Evolutionary conservation across 2,797 vertebrate genomes (phyloP).

Genomic region (Poeciliopsis paucimaculata): DNA sequence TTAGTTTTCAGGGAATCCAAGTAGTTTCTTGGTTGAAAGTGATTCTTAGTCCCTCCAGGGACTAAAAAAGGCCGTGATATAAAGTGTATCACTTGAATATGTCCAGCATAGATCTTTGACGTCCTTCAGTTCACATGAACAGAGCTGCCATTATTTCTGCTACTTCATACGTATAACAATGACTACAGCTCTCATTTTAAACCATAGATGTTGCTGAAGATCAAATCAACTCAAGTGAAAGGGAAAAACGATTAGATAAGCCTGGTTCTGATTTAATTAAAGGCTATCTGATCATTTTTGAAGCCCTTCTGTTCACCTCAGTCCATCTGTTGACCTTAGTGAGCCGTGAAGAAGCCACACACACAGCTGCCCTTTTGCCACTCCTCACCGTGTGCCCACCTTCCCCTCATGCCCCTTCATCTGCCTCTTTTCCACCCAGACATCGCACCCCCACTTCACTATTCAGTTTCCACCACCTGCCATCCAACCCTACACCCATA

Average conservation of each 20-base stretch:
- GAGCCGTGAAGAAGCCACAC: conserved; percentile 12
- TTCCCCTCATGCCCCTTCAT: conserved; percentile 19
- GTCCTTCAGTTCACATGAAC: not conserved
- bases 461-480: conserved; percentile 73
- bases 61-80: not conserved
- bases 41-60: not conserved
- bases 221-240: not conserved
- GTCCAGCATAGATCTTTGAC: not conserved
- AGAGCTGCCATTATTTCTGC: not conserved
- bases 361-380: conserved; percentile 42
- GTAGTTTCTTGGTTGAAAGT: not conserved
- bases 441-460: conserved; percentile 33
- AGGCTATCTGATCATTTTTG: conserved; percentile 22
- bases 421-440: conserved; percentile 25
- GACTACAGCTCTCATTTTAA: not conserved
- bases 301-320: conserved; percentile 21
- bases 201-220: not conserved
- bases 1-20: not conserved
- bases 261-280: conserved; percentile 22
- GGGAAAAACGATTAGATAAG: conserved; percentile 20
- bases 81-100: not conserved
- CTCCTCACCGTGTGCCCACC: conserved; percentile 24
- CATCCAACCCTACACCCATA: conserved; percentile 35
- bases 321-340: conserved; percentile 54
- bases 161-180: not conserved